Conservation (phyloP, 2,888 invertebrate species). For the Drosophila falleni region DNA sequence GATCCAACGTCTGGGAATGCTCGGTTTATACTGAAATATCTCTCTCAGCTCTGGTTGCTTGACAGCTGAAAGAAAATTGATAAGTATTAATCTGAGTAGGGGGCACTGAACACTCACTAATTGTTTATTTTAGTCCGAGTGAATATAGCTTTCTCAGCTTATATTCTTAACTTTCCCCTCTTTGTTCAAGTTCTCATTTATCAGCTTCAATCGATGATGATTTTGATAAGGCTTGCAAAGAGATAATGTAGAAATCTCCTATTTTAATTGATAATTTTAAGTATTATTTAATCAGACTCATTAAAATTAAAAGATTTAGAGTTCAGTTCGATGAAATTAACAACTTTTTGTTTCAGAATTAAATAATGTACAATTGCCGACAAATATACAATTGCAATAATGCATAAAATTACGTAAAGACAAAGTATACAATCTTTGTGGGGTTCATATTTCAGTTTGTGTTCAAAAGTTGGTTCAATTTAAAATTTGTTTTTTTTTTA, state of each 20-base stretch:
- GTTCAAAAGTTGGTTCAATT: no score
- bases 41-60: neutral
- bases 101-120: neutral
- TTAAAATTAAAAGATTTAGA: no score
- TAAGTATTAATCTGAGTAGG: slow-evolving; percentile 25
- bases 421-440: no score
- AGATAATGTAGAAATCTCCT: neutral
- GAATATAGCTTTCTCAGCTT: slow-evolving; percentile 3
- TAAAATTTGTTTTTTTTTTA: no score
- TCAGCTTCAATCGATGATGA: slow-evolving; percentile 10
- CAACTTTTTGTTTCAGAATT: no score
- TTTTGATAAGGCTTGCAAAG: neutral
- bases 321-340: no score
- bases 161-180: neutral
- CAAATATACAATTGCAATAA: no score
- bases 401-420: no score
- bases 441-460: no score
- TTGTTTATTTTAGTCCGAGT: slow-evolving; percentile 11
- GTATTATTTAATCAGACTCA: no score
- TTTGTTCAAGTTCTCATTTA: slow-evolving; percentile 1
- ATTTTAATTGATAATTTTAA: neutral
- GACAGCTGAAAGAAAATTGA: slow-evolving; percentile 25
- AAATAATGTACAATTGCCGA: no score
- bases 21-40: slow-evolving; percentile 33
- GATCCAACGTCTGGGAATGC: slow-evolving; percentile 21